Conservation (phyloP, 2,113 vertebrate genomes). For the Dicentrarchus labrax region DNA sequence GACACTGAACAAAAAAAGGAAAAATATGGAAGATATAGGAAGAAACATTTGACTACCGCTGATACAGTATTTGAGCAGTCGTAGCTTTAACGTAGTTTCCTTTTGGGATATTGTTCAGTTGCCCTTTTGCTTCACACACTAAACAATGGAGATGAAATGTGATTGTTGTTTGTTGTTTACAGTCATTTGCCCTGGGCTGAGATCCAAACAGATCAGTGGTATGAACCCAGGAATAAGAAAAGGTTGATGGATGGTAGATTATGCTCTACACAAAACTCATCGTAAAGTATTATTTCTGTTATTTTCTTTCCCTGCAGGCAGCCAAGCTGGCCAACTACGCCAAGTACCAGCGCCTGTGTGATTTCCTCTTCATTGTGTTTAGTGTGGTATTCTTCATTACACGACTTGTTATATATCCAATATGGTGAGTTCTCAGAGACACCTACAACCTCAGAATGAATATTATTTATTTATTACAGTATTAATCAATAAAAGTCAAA, state of each 20-base stretch:
- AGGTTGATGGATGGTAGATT: conserved; percentile 8
- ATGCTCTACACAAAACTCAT: neutral
- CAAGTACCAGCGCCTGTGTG: conserved; percentile 94
- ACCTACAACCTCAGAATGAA: neutral
- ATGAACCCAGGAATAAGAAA: neutral
- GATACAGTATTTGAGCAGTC: neutral
- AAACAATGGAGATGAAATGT: conserved; percentile 15
- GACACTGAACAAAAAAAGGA: neutral
- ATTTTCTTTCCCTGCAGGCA: conserved; percentile 81
- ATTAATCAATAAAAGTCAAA: neutral
- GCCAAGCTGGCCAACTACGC: conserved; percentile 98
- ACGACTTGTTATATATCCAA: conserved; percentile 91
- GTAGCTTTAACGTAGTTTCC: neutral
- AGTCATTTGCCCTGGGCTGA: conserved; percentile 8
- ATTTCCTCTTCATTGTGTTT: conserved; percentile 93
- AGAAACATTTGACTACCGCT: neutral
- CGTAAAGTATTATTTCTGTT: conserved; percentile 31
- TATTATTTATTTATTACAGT: neutral
- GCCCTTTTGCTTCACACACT: neutral
- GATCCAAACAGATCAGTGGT: conserved; percentile 5
- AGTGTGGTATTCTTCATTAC: conserved; percentile 91
- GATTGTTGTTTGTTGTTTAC: conserved; percentile 5
- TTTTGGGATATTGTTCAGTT: conserved; percentile 9
- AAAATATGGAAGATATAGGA: neutral
- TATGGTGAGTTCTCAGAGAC: conserved; percentile 88